These are phyloP conservation scores for Cynoglossus semilaevis DNA, from an alignment of 2,113 vertebrate species.

Conservation along the genomic window DNA sequence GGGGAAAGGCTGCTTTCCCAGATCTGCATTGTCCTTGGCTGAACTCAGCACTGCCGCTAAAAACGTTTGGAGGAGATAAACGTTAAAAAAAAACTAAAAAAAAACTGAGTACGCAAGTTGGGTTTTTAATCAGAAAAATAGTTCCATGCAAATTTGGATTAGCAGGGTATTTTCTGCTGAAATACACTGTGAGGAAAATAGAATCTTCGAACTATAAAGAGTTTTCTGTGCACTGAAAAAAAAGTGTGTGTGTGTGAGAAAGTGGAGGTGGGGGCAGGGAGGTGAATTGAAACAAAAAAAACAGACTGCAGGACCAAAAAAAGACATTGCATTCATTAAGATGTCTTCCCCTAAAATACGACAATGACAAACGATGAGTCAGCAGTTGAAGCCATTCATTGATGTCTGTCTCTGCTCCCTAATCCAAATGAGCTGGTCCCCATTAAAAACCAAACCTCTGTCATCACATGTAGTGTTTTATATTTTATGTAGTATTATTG, in stretches of 20 bases:
- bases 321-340: slow-evolving; percentile 14
- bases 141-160: no score
- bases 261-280: slow-evolving; percentile 7
- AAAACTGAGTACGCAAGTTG: slow-evolving; percentile 65
- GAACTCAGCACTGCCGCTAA: slow-evolving; percentile 70
- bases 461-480: slow-evolving; percentile 17
- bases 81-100: no score
- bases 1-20: slow-evolving; percentile 64
- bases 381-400: slow-evolving; percentile 30
- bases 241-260: slow-evolving; percentile 32
- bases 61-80: slow-evolving; percentile 72
- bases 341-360: slow-evolving; percentile 5
- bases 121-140: slow-evolving; percentile 54
- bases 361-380: slow-evolving; percentile 39
- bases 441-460: slow-evolving; percentile 18
- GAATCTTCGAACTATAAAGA: no score
- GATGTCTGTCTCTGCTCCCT: slow-evolving; percentile 27
- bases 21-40: slow-evolving; percentile 73
- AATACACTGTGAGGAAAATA: no score
- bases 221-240: no score
- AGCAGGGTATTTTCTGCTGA: no score
- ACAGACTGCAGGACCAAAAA: slow-evolving; percentile 22
- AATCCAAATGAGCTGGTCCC: slow-evolving; percentile 20
- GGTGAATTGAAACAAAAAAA: neutral
- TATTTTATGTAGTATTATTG: neutral